phyloP scores from a whole-genome alignment of 2,113 vertebrate species.

The Oryctolagus cuniculus region DNA sequence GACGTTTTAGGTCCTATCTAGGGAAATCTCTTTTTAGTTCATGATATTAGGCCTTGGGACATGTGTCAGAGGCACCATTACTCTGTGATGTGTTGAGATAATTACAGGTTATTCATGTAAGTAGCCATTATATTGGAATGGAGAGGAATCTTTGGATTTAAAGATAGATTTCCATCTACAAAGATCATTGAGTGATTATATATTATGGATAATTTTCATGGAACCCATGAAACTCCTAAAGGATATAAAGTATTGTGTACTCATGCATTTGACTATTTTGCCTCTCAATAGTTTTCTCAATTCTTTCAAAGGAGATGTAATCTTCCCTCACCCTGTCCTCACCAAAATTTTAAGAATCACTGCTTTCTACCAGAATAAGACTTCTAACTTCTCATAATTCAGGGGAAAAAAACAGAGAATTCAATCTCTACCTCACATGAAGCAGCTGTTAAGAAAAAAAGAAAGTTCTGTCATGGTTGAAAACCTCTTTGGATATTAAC shows the following conservation, averaged over 20 bases:
- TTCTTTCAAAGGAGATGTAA: background rate
- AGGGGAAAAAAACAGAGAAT: background rate
- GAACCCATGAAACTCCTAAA: background rate
- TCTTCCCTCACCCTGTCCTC: accelerated
- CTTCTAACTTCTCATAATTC: background rate
- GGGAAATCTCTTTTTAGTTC: conserved; percentile 12
- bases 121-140: background rate
- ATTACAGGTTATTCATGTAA: background rate
- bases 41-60: background rate
- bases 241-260: background rate
- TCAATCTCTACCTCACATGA: background rate
- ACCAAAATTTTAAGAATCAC: background rate
- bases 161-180: background rate
- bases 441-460: background rate
- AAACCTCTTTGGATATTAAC: background rate
- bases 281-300: background rate
- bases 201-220: background rate
- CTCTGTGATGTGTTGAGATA: background rate
- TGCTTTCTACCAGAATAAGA: conserved; percentile 5
- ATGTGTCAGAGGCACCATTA: background rate
- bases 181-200: background rate
- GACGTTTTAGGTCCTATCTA: background rate
- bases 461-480: background rate
- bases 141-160: background rate
- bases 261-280: background rate